phyloP scores from a whole-genome alignment of 1,140 invertebrate genomes.

The Chrysopa pallens region DNA sequence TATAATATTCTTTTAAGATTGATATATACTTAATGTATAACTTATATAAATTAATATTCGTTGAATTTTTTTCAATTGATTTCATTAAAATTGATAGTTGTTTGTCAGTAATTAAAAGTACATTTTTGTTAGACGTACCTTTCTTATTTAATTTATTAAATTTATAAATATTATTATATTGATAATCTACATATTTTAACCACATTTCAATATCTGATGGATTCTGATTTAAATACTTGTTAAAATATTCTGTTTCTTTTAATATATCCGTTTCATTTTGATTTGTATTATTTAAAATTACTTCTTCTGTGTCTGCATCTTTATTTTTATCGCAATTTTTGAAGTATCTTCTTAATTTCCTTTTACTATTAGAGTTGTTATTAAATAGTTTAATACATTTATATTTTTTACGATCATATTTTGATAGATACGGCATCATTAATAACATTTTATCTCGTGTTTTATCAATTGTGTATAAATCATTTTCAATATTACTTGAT shows the following conservation, averaged over 20 bases:
- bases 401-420: constrained; percentile 27
- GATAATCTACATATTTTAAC: constrained; percentile 35
- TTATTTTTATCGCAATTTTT: constrained; percentile 19
- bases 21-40: constrained; percentile 28
- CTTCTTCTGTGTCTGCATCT: constrained; percentile 11
- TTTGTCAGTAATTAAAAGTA: constrained; percentile 24
- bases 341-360: constrained; percentile 13
- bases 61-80: constrained; percentile 20
- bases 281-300: constrained; percentile 12
- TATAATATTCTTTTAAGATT: constrained; percentile 27
- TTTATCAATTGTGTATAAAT: constrained; percentile 33
- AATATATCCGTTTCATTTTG: constrained; percentile 13
- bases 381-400: constrained; percentile 12
- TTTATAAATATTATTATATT: constrained; percentile 24
- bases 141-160: constrained; percentile 22
- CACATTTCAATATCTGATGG: constrained; percentile 30
- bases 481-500: constrained; percentile 19
- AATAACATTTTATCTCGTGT: constrained; percentile 22
- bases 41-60: constrained; percentile 25
- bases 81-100: constrained; percentile 36
- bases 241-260: constrained; percentile 27
- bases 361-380: constrained; percentile 11
- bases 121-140: constrained; percentile 22
- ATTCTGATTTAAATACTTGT: constrained; percentile 26
- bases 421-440: constrained; percentile 24